phyloP scores from a whole-genome alignment of 2,113 vertebrate genomes.

The Ceratotherium simum region DNA sequence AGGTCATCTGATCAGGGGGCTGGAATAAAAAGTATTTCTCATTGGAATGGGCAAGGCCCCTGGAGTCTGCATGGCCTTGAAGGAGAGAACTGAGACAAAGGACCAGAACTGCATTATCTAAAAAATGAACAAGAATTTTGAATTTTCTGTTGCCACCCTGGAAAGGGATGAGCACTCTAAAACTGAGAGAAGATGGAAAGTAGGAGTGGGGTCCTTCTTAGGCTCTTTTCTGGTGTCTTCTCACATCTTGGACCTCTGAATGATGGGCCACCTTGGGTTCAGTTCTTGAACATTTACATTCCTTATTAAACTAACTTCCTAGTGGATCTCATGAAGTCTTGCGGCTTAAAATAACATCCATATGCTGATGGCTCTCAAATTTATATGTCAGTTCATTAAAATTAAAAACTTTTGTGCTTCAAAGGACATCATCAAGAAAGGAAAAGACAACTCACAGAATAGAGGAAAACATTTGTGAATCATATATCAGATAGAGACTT shows the following conservation, averaged over 20 bases:
- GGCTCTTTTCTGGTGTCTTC: background rate
- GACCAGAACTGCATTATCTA: background rate
- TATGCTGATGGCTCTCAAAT: background rate
- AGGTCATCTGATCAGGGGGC: background rate
- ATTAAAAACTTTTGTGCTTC: constrained; percentile 9
- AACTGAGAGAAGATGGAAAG: background rate
- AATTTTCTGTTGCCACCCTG: background rate
- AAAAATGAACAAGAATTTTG: background rate
- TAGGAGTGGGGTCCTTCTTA: too few relatives aligned
- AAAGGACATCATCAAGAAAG: background rate
- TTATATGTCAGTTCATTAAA: background rate
- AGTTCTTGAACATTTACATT: background rate
- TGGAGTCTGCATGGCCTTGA: background rate
- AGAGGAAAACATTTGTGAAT: background rate
- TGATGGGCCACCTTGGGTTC: background rate
- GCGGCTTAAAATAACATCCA: background rate
- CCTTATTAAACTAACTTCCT: background rate
- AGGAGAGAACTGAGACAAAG: background rate
- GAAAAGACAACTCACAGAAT: background rate
- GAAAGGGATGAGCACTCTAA: background rate
- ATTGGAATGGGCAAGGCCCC: background rate
- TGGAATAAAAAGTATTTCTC: background rate
- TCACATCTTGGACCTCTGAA: background rate
- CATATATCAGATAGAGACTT: background rate
- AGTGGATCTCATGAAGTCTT: background rate